A percentile compares a stretch with the other conserved stretches of the same genome.
Evolutionary conservation across 2,797 vertebrate species (phyloP).

Genomic region (Pangasius mekongensis): DNA sequence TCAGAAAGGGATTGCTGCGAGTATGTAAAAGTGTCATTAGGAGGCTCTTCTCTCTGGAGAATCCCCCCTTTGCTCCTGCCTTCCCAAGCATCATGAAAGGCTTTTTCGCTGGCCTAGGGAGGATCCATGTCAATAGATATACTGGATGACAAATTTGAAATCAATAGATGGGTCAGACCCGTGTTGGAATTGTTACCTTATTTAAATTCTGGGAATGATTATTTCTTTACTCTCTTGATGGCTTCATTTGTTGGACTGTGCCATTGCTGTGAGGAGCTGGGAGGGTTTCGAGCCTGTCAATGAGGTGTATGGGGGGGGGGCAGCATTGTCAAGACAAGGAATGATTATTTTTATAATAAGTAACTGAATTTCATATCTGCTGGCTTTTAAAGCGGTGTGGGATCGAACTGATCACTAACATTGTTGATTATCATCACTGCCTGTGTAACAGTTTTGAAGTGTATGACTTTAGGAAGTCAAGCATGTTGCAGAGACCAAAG

Average conservation of each 20-base stretch:
- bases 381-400: neutral
- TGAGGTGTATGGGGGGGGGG: neutral
- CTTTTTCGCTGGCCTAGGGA: constrained; percentile 53
- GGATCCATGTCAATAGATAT: constrained; percentile 65
- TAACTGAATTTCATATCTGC: neutral
- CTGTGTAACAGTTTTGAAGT: neutral
- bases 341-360: neutral
- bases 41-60: constrained; percentile 54
- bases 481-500: neutral
- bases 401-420: neutral
- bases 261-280: constrained; percentile 3
- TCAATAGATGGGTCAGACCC: constrained; percentile 63
- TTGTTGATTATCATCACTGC: neutral
- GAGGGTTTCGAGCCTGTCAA: constrained; percentile 1
- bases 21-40: constrained; percentile 66
- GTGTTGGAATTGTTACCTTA: constrained; percentile 60
- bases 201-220: constrained; percentile 66
- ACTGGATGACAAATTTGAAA: constrained; percentile 69
- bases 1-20: constrained; percentile 55
- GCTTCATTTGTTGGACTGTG: constrained; percentile 44
- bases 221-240: constrained; percentile 58
- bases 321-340: neutral
- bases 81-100: constrained; percentile 56
- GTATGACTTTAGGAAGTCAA: neutral
- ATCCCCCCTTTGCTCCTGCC: constrained; percentile 44